These are phyloP conservation scores for Enteromius paludinosus DNA, from an alignment of 2,797 vertebrate genomes.

Conservation along the genomic window DNA sequence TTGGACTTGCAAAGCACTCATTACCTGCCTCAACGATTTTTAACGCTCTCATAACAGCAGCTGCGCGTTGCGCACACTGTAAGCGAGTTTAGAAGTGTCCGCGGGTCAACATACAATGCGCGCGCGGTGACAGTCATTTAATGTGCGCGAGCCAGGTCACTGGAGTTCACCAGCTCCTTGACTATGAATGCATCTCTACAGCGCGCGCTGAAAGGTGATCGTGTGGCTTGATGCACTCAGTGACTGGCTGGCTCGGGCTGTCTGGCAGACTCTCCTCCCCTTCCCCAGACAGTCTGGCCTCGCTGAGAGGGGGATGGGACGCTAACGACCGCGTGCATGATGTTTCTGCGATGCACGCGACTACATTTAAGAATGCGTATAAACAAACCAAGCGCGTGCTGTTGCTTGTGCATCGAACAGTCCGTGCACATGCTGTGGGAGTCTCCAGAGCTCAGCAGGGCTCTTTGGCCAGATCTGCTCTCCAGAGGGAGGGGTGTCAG, in stretches of 20 bases:
- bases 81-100: not conserved
- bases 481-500: slow-evolving; percentile 57
- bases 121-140: not conserved
- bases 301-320: slow-evolving; percentile 76
- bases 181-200: slow-evolving; percentile 1
- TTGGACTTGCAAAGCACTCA: slow-evolving; percentile 38
- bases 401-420: not conserved
- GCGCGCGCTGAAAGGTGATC: slow-evolving; percentile 41
- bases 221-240: slow-evolving; percentile 47
- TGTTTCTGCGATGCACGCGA: not conserved
- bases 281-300: slow-evolving; percentile 69
- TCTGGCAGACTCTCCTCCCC: slow-evolving; percentile 76
- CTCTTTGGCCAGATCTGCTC: slow-evolving; percentile 63
- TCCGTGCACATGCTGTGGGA: slow-evolving; percentile 22
- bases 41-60: not conserved
- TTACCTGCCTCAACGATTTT: slow-evolving; percentile 32
- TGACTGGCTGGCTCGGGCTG: slow-evolving; percentile 64
- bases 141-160: not conserved
- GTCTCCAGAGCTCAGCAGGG: slow-evolving; percentile 70
- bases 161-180: not conserved
- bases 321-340: slow-evolving; percentile 59
- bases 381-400: not conserved
- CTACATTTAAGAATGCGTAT: not conserved
- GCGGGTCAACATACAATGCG: not conserved
- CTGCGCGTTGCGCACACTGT: not conserved